phyloP scores from a whole-genome alignment of 2,113 vertebrate species.

The Gallinago paraguaiae region DNA sequence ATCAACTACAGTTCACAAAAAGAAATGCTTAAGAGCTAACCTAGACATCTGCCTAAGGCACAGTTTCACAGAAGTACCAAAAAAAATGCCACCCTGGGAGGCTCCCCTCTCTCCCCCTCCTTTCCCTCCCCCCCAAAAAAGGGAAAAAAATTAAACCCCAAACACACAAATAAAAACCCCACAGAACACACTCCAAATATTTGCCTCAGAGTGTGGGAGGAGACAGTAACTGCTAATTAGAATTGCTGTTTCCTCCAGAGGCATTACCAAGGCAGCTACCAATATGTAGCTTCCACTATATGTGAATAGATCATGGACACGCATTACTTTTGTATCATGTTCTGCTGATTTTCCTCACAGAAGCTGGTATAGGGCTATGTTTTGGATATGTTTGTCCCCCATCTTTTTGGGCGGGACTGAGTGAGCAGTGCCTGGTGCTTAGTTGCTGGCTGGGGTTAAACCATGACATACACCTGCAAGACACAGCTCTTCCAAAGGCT shows the following conservation, averaged over 20 bases:
- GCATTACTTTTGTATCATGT: background rate
- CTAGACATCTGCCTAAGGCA: background rate
- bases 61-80: background rate
- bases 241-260: background rate
- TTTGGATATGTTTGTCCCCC: background rate
- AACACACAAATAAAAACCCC: background rate
- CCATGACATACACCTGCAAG: background rate
- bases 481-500: background rate
- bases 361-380: background rate
- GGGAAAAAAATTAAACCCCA: background rate
- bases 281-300: no score
- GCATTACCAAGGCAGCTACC: background rate
- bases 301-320: accelerated
- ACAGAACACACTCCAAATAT: no score
- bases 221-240: background rate
- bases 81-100: background rate
- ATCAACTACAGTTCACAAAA: background rate
- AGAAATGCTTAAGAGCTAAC: background rate
- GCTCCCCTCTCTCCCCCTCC: no score
- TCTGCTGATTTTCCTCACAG: background rate
- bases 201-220: background rate
- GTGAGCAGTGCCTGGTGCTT: background rate
- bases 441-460: background rate
- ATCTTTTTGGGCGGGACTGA: background rate
- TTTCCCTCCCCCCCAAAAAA: background rate